Evolutionary conservation across 2,888 invertebrate genomes (phyloP).

Genomic region (Oscheius onirici): DNA sequence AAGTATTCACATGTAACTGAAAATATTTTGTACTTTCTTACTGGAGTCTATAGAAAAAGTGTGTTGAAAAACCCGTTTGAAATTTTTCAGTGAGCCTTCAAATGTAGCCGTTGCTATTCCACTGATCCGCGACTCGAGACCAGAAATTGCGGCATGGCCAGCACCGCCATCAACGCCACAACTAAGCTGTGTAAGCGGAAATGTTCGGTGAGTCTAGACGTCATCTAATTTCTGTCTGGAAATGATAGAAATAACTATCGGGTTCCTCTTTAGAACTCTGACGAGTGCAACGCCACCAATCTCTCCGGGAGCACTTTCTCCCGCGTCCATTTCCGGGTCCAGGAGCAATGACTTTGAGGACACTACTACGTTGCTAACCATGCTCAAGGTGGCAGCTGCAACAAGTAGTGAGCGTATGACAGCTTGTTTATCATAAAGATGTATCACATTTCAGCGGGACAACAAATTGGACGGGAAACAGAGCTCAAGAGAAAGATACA

Average conservation of each 20-base stretch:
- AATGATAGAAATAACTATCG: background rate
- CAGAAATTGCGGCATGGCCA: slow-evolving; percentile 69
- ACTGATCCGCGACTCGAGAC: slow-evolving; percentile 59
- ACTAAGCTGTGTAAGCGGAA: slow-evolving; percentile 41
- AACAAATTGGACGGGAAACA: slow-evolving; percentile 56
- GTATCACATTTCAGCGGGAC: slow-evolving; percentile 15
- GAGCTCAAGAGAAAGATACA: slow-evolving; percentile 70
- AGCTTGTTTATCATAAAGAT: too few species aligned
- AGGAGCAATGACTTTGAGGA: slow-evolving; percentile 38
- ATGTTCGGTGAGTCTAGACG: slow-evolving; percentile 40
- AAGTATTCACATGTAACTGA: too few species aligned
- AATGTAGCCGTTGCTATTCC: slow-evolving; percentile 42
- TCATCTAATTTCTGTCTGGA: background rate
- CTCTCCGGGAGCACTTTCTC: slow-evolving; percentile 47
- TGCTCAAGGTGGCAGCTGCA: slow-evolving; percentile 54
- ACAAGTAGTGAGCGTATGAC: slow-evolving; percentile 33
- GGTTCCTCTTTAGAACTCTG: slow-evolving; percentile 9
- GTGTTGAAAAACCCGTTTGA: background rate
- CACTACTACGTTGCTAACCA: slow-evolving; percentile 44
- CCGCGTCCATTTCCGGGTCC: slow-evolving; percentile 35
- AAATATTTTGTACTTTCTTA: background rate
- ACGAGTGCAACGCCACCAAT: slow-evolving; percentile 39
- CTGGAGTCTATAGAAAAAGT: background rate
- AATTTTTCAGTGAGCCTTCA: slow-evolving; percentile 23
- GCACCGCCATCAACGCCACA: slow-evolving; percentile 59